Evolutionary conservation across 2,113 vertebrate genomes (phyloP).

Genomic region (Muntiacus reevesi): DNA sequence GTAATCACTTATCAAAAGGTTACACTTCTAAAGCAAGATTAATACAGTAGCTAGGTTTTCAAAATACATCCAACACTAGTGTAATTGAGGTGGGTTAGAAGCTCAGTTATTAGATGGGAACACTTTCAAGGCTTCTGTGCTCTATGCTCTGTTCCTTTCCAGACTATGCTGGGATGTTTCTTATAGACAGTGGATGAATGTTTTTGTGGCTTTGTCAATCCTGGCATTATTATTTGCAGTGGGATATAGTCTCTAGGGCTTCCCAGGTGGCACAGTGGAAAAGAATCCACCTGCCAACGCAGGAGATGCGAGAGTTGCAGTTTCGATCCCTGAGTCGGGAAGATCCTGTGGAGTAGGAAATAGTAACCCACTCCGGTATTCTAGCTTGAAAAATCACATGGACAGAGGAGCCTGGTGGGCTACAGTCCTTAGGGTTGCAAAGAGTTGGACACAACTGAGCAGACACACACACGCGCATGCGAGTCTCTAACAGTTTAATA

Average conservation of each 20-base stretch:
- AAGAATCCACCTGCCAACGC: neutral
- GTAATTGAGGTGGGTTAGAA: neutral
- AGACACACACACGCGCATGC: accelerated
- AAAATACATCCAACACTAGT: neutral
- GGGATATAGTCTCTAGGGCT: neutral
- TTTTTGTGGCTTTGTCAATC: neutral
- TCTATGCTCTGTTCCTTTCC: neutral
- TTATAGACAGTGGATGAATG: neutral
- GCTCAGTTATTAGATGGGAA: neutral
- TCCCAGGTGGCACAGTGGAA: neutral
- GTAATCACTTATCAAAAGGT: neutral
- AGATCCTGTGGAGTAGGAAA: neutral
- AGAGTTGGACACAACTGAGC: neutral
- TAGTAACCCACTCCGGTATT: neutral
- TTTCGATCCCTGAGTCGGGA: neutral
- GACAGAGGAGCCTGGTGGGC: neutral
- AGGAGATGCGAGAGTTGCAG: neutral
- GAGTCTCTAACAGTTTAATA: neutral
- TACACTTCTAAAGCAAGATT: neutral
- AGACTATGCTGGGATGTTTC: neutral
- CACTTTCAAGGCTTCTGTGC: neutral
- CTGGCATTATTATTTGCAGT: neutral
- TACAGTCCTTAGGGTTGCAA: neutral
- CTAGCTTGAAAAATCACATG: neutral
- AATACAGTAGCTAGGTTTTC: neutral